phyloP scores from a whole-genome alignment of 2,888 invertebrate species.

The Hyposoter didymator region DNA sequence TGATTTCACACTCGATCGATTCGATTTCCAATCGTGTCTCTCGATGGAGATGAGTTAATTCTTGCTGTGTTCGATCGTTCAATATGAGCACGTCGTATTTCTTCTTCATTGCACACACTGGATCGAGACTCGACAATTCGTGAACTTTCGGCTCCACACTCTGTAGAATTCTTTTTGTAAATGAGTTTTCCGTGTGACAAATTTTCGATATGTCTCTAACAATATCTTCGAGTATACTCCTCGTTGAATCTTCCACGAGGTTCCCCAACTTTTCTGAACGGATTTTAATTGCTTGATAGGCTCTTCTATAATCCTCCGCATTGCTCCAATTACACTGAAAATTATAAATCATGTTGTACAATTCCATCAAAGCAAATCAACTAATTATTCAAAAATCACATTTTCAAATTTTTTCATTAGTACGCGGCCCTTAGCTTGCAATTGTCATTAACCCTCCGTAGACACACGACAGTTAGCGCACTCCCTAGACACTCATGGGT shows the following conservation, averaged over 20 bases:
- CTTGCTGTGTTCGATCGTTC: slow-evolving; percentile 61
- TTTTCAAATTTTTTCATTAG: not conserved
- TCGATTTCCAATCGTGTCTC: slow-evolving; percentile 43
- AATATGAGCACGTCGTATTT: slow-evolving; percentile 66
- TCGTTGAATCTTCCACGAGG: slow-evolving; percentile 50
- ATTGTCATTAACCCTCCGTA: not conserved
- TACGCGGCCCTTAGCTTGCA: not conserved
- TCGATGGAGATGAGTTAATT: slow-evolving; percentile 60
- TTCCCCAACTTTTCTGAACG: slow-evolving; percentile 48
- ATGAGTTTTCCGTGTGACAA: slow-evolving; percentile 50
- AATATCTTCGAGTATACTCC: slow-evolving; percentile 43
- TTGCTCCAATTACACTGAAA: slow-evolving; percentile 69
- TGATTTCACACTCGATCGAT: slow-evolving; percentile 53
- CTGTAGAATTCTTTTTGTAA: slow-evolving; percentile 54
- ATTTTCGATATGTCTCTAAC: slow-evolving; percentile 44
- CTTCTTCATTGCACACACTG: slow-evolving; percentile 65
- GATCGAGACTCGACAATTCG: slow-evolving; percentile 66
- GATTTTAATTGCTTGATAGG: slow-evolving; percentile 38
- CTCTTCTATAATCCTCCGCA: slow-evolving; percentile 67
- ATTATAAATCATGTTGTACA: not conserved
- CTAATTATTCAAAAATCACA: not conserved
- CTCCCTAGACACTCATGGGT: too few species aligned
- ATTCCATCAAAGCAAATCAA: not conserved
- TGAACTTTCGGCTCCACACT: slow-evolving; percentile 60
- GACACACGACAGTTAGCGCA: too few species aligned